These are phyloP conservation scores for Willisornis vidua DNA, from an alignment of 2,113 vertebrate genomes.

Conservation along the genomic window DNA sequence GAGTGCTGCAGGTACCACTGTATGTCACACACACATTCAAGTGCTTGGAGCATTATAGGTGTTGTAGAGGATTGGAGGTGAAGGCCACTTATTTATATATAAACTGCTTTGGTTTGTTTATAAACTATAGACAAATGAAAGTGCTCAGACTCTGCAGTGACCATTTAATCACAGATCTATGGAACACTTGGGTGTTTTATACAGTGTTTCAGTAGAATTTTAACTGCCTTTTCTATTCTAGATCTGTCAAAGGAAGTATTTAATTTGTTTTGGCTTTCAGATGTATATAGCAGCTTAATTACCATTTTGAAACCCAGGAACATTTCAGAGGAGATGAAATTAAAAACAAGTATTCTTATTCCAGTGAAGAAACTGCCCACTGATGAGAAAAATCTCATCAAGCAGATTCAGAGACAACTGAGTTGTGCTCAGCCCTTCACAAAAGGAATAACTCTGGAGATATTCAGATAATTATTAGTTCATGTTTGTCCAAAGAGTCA, in stretches of 20 bases:
- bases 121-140: background rate
- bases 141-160: background rate
- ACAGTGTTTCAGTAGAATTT: background rate
- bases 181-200: background rate
- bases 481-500: background rate
- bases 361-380: background rate
- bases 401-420: background rate
- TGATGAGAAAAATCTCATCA: background rate
- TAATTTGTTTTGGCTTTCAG: background rate
- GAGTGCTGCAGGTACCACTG: background rate
- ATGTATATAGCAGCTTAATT: background rate
- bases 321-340: background rate
- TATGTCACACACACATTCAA: fast-evolving
- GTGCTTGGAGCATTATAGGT: background rate
- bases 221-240: background rate
- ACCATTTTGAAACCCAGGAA: background rate
- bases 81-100: background rate
- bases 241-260: background rate
- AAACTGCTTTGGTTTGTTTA: background rate
- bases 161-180: background rate
- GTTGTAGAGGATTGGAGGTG: background rate
- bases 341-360: background rate
- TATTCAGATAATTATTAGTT: background rate
- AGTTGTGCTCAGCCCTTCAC: background rate
- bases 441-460: background rate